Base-by-base conservation (phyloP, 2,888 invertebrate genomes). In the Clusia tigrina region DNA sequence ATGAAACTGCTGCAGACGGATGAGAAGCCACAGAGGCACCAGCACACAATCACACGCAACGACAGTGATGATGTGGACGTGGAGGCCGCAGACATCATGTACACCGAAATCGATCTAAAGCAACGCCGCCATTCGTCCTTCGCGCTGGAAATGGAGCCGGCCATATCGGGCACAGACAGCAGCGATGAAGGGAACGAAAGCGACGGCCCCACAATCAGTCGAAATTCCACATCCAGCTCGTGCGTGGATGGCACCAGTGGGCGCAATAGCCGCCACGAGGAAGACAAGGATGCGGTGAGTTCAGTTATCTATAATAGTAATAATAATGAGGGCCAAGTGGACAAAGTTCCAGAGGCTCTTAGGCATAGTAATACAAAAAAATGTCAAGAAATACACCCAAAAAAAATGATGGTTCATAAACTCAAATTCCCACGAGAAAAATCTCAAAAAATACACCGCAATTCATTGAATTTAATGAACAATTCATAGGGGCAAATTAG, bases 61-160 rank as follows among this genome's bases (percentile, higher is more conserved):
- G 68, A 60, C 18, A 60, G n/a, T 57, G 67, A 62, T 10, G 65
- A 67, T n/a, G 71, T 71, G 37, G 65, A 48, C 2, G 58, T 64
- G 37, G 32, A 5, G 6, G 32, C 32, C 32, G 12, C 60, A 46
- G 38, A 42, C 42, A 25, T 61, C 61, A 22, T 58, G 5, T 63
- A 63, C n/a, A 59, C 37, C 15, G 56, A 63, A 56, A 55, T 63
- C 42, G 54, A 60, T 24, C 58, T 20, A 59, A 58, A 60, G 62
- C 66, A 32, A 61, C 71, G 73, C 0, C 68, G 71, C 17, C 69
- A 67, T 5, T 74, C 76, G 1, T 65, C 73, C 0, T 78, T 70
- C 60, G 76, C 75, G 2, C 66, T 82, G 53, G 81, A 82, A 52
- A 68, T 78, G 62, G 80, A 80, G 58, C 80, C 80, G 9, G 75